Conservation (phyloP, 2,888 invertebrate genomes). For the Lycaena phlaeas region DNA sequence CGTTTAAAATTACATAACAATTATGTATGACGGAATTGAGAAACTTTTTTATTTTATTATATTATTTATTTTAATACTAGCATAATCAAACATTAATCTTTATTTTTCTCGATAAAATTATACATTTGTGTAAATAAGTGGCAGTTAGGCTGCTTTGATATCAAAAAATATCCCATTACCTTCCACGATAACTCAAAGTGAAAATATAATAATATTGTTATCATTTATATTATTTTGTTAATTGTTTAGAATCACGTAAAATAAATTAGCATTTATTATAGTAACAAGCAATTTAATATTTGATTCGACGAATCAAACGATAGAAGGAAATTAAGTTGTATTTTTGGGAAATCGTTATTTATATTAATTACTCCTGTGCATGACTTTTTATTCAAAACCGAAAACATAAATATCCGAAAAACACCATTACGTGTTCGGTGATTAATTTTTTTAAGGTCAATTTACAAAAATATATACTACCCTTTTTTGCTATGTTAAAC, state of each 20-base stretch:
- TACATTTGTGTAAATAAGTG: too few species aligned
- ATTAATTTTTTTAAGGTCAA: conserved; percentile 1
- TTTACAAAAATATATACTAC: too few species aligned
- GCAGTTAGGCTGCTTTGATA: too few species aligned
- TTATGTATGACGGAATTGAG: too few species aligned
- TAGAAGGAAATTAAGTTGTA: conserved; percentile 3
- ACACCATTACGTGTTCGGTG: conserved; percentile 1
- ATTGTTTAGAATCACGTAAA: neutral
- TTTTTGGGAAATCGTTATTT: neutral
- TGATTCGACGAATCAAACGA: neutral
- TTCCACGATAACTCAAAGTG: too few species aligned
- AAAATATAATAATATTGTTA: neutral
- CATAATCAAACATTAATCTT: too few species aligned
- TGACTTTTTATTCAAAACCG: conserved; percentile 2
- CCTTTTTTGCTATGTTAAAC: too few species aligned
- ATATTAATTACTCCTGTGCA: neutral
- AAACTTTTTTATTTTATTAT: too few species aligned
- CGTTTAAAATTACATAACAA: too few species aligned
- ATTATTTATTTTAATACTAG: too few species aligned
- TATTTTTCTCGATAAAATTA: too few species aligned
- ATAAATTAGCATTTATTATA: neutral
- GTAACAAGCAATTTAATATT: neutral
- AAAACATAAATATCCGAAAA: conserved; percentile 4
- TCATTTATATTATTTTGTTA: neutral
- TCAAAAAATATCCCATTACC: too few species aligned